Evolutionary conservation across 1,140 invertebrate species (phyloP).

Genomic region (Drosophila orosa): DNA sequence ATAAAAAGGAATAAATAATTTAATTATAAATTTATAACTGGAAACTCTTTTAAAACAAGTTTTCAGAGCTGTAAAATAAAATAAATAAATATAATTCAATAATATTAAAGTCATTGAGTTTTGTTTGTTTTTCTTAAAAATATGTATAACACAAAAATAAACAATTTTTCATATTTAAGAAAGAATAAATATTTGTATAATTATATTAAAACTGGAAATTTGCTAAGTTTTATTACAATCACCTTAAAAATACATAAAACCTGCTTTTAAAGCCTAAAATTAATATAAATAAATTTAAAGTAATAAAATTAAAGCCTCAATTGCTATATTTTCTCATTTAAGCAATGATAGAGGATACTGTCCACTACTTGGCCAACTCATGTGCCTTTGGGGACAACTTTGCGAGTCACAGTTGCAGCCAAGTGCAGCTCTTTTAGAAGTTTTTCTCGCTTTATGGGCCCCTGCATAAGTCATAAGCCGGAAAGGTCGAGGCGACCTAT

Average conservation of each 20-base stretch:
- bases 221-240: not conserved
- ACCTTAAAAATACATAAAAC: not conserved
- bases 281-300: not conserved
- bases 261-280: not conserved
- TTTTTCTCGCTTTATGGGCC: conserved; percentile 12
- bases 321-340: no score
- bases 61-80: no score
- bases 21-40: no score
- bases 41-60: no score
- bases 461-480: conserved; percentile 36
- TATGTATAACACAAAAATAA: no score
- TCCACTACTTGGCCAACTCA: not conserved
- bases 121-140: no score
- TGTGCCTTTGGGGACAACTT: not conserved
- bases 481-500: conserved; percentile 27
- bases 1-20: no score
- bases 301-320: not conserved
- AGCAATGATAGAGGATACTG: not conserved
- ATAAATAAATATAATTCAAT: no score
- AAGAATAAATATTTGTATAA: not conserved
- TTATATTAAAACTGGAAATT: not conserved
- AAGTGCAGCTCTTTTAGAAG: conserved; percentile 22
- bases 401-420: conserved; percentile 15
- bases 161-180: not conserved
- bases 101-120: no score